Percentiles rank a stretch among this genome's conserved stretches.
Evolutionary conservation across 2,888 invertebrate genomes (phyloP).

Genomic region (Eupsilia transversa): DNA sequence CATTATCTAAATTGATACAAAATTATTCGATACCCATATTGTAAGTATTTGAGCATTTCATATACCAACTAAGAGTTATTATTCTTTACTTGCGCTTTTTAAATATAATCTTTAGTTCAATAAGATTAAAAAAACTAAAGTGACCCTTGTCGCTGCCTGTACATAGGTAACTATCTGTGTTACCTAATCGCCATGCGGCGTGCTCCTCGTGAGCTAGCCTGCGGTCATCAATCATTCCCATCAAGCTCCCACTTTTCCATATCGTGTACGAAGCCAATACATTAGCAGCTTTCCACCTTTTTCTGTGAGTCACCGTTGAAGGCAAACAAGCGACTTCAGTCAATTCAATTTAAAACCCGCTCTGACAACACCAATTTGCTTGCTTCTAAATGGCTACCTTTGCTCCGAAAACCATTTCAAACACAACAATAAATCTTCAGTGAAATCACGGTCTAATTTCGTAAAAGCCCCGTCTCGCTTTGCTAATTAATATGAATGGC

Average conservation of each 20-base stretch:
- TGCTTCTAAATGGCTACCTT: conserved; percentile 89
- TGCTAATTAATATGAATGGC: conserved; percentile 91
- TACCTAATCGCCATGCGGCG: conserved; percentile 8
- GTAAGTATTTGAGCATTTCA: neutral
- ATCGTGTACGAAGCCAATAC: conserved; percentile 74
- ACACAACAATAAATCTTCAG: conserved; percentile 90
- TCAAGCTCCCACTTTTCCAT: conserved; percentile 69
- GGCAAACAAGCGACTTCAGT: conserved; percentile 83
- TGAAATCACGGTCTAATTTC: conserved; percentile 91
- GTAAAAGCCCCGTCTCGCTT: conserved; percentile 91
- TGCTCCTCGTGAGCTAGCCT: conserved; percentile 36
- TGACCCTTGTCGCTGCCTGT: neutral
- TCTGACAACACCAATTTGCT: conserved; percentile 88
- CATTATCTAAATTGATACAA: neutral
- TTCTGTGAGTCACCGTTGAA: conserved; percentile 75
- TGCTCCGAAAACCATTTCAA: conserved; percentile 89
- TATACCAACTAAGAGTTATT: no score
- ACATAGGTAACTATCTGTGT: neutral
- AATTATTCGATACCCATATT: neutral
- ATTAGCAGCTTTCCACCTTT: conserved; percentile 75
- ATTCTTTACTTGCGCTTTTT: neutral
- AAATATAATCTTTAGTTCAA: neutral
- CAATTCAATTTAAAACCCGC: conserved; percentile 88
- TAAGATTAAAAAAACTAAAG: neutral
- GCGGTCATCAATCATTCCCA: conserved; percentile 71